A percentile compares a stretch with the other conserved stretches of the same genome.
phyloP scores from a whole-genome alignment of 2,888 invertebrate species.

The Hetaerina titia region DNA sequence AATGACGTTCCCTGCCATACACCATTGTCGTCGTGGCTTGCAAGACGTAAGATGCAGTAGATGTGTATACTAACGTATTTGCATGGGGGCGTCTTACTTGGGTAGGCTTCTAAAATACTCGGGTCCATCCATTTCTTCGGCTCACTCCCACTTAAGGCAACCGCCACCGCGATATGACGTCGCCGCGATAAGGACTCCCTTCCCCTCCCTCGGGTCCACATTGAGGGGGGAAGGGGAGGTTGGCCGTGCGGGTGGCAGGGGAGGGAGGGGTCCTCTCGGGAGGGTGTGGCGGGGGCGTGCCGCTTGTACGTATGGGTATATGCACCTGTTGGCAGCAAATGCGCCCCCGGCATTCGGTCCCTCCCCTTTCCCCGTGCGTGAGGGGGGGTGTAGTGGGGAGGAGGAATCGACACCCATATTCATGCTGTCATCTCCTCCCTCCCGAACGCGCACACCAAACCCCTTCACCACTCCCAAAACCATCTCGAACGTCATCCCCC shows the following conservation, averaged over 20 bases:
- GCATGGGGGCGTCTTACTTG: too few relatives aligned
- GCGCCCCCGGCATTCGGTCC: neutral
- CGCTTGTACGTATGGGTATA: neutral
- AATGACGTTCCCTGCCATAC: too few relatives aligned
- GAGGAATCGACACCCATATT: neutral
- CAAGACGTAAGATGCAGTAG: too few relatives aligned
- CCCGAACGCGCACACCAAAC: neutral
- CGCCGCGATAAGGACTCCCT: neutral
- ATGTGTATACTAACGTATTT: too few relatives aligned
- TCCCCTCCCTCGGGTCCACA: too few relatives aligned
- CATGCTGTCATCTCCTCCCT: neutral
- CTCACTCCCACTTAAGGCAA: too few relatives aligned
- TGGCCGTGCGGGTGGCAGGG: neutral
- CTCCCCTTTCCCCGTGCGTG: neutral
- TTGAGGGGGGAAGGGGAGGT: too few relatives aligned
- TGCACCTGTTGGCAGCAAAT: constrained; percentile 9
- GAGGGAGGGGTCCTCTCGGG: neutral
- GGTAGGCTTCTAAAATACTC: too few relatives aligned
- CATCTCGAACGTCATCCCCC: too few relatives aligned
- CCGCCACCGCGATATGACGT: neutral
- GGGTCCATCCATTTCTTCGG: too few relatives aligned
- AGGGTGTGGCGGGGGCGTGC: neutral
- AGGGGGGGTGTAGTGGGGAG: neutral
- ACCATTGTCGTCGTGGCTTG: too few relatives aligned
- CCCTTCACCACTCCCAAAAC: too few relatives aligned